Evolutionary conservation across 2,888 invertebrate genomes (phyloP).

Genomic region (Serrognathus titanus): DNA sequence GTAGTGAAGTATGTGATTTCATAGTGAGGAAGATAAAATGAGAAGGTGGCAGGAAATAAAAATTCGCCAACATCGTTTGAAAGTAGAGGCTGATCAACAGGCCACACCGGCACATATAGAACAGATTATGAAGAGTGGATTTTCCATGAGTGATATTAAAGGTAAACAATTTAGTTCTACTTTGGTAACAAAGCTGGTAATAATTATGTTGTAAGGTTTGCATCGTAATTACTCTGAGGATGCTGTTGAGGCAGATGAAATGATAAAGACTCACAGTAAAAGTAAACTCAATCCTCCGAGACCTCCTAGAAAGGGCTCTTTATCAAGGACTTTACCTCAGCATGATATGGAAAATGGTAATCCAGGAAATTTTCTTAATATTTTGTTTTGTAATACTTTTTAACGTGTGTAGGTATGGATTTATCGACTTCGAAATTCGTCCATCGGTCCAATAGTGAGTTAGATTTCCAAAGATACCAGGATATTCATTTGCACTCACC

Average conservation of each 20-base stretch:
- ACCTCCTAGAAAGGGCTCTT: slow-evolving; percentile 74
- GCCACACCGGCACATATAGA: slow-evolving; percentile 74
- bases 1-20: slow-evolving; percentile 21
- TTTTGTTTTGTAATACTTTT: background rate
- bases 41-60: slow-evolving; percentile 89
- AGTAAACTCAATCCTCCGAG: slow-evolving; percentile 57
- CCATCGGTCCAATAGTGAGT: slow-evolving; percentile 72
- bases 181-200: background rate
- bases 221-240: slow-evolving; percentile 84
- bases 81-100: slow-evolving; percentile 66
- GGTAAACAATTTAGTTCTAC: slow-evolving; percentile 51
- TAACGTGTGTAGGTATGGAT: slow-evolving; percentile 10
- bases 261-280: slow-evolving; percentile 51
- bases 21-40: slow-evolving; percentile 77
- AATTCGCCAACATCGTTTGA: slow-evolving; percentile 74
- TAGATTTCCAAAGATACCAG: slow-evolving; percentile 71
- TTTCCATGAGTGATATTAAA: slow-evolving; percentile 91
- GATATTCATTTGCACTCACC: slow-evolving; percentile 48
- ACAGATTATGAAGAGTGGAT: slow-evolving; percentile 85
- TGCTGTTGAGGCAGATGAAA: slow-evolving; percentile 67
- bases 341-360: slow-evolving; percentile 34
- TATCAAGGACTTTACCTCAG: slow-evolving; percentile 54
- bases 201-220: slow-evolving; percentile 56
- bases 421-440: slow-evolving; percentile 42
- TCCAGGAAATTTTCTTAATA: background rate